These are phyloP conservation scores for Carcina quercana DNA, from an alignment of 2,888 invertebrate species.

Conservation along the genomic window DNA sequence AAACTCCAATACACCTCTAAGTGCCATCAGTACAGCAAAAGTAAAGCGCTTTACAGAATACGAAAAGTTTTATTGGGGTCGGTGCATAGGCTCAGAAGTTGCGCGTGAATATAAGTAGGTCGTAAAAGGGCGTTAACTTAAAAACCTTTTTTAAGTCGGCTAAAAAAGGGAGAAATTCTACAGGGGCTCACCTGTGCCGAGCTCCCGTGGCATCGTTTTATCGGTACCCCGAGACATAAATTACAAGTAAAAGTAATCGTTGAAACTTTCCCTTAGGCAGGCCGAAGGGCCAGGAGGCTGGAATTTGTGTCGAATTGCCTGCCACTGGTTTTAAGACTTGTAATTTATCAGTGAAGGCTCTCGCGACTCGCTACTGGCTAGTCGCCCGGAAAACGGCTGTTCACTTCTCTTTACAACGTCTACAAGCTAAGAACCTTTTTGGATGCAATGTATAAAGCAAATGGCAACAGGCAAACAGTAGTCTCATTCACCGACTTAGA, in stretches of 20 bases:
- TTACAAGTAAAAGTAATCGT: slow-evolving; percentile 69
- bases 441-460: too few species aligned
- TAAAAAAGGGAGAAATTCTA: slow-evolving; percentile 29
- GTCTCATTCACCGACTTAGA: too few species aligned
- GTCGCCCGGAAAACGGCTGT: slow-evolving; percentile 49
- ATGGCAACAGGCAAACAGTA: too few species aligned
- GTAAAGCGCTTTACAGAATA: slow-evolving; percentile 8
- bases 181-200: slow-evolving; percentile 57
- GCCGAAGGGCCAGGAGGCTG: slow-evolving; percentile 46
- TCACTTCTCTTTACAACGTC: too few species aligned
- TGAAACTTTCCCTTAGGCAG: slow-evolving; percentile 55
- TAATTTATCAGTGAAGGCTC: slow-evolving; percentile 74
- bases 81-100: slow-evolving; percentile 19
- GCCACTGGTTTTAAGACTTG: slow-evolving; percentile 76
- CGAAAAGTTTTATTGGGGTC: slow-evolving; percentile 12
- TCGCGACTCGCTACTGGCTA: slow-evolving; percentile 46
- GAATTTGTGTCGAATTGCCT: slow-evolving; percentile 75
- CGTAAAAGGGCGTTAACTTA: slow-evolving; percentile 20
- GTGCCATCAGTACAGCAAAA: slow-evolving; percentile 1
- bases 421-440: too few species aligned
- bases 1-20: too few species aligned
- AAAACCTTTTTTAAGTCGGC: slow-evolving; percentile 26
- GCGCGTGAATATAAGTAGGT: slow-evolving; percentile 29
- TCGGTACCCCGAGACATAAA: slow-evolving; percentile 60
- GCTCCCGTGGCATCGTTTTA: slow-evolving; percentile 49